Base-by-base conservation (phyloP, 2,888 invertebrate genomes). In the Eilema depressum region DNA sequence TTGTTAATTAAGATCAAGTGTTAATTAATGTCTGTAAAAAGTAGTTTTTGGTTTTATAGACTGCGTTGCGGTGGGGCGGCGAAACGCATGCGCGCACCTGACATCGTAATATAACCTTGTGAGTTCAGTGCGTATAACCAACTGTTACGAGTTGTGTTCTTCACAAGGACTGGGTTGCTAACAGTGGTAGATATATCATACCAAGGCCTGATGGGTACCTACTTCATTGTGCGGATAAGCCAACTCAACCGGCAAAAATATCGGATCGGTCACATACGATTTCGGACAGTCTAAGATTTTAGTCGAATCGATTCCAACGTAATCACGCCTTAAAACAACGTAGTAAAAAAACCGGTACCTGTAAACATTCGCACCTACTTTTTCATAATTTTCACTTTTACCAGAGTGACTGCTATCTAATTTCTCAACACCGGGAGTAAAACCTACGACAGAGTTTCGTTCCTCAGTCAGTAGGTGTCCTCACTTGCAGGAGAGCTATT, bases 1-100 rank as follows among this genome's bases (percentile, higher is more conserved):
- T 25, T 59, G 84, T 83, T 86, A 84, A 81, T 82, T 79, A 83
- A 83, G 82, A 82, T 80, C 80, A 78, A 86, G 76, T 84, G 76
- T 79, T 84, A 80, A 85, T 77, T 91, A 89, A 90, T 91, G 85
- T 88, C 81, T 85, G 85, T 83, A 77, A 76, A 80, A 17, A 41
- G 61, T 37, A 25, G 25, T 63, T 14, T 26, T 41, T 20, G 41
- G 63, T 63, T 63, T 63, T 63, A 63, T 63, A 63, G 41, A 41
- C 14, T 23, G 14, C 14, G 23, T 37, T 41, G 25, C 37, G 63
- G 33, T 33, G 63, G 62, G 63, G 63, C 33, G 63, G 63, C 41
- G 25, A 37, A 41, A 63, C 41, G 25, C 37, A 17, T 63, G 41
- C 63, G 25, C 63, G 41, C 23, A 63, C 63, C 28, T n/a, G n/a